Conservation (phyloP, 2,113 vertebrate species). For the Hyaena hyaena region DNA sequence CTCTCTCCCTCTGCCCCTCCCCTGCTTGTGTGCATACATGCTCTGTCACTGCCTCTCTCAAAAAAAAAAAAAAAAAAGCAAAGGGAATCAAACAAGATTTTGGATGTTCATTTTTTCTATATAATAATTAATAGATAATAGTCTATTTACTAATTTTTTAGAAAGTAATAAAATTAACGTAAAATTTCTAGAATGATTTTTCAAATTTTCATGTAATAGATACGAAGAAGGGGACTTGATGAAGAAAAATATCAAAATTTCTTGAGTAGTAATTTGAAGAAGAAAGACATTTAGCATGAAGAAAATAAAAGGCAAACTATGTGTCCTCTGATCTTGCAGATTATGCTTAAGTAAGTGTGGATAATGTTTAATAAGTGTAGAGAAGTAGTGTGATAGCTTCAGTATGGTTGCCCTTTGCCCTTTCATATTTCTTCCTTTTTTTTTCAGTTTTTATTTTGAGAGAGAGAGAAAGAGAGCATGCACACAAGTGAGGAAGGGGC, state of each 20-base stretch:
- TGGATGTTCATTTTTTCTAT: background rate
- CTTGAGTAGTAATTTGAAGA: background rate
- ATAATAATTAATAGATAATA: background rate
- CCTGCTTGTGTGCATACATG: too few species aligned
- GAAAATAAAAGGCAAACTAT: background rate
- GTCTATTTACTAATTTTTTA: background rate
- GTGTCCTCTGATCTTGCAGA: background rate
- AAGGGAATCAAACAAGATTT: background rate
- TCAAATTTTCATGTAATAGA: background rate
- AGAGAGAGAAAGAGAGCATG: too few species aligned
- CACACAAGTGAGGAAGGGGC: too few species aligned
- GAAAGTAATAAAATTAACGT: background rate
- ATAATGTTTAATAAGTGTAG: background rate
- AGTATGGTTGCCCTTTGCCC: background rate
- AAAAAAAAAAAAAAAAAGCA: background rate
- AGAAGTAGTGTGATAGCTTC: background rate
- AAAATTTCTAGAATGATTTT: background rate
- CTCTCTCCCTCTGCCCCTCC: too few species aligned
- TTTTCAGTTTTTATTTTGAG: background rate
- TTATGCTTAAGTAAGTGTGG: background rate
- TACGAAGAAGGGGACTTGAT: background rate
- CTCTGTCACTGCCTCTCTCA: too few species aligned
- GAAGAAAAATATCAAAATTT: background rate
- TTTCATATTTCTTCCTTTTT: background rate
- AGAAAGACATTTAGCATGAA: background rate